These are phyloP conservation scores for Nomada ferruginata DNA, from an alignment of 2,888 invertebrate genomes.

Conservation along the genomic window DNA sequence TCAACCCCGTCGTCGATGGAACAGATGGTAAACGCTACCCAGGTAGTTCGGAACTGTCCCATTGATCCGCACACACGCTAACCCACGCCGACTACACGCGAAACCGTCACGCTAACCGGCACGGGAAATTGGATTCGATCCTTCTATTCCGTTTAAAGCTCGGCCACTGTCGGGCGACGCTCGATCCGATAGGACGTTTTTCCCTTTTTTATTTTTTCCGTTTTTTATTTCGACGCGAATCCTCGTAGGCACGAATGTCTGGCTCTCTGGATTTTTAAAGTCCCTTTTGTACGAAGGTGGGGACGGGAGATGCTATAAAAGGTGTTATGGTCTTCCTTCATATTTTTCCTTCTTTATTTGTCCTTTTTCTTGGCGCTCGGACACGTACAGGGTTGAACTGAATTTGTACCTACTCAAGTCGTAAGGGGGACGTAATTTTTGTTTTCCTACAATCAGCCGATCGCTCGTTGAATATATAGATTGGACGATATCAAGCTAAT, in stretches of 20 bases:
- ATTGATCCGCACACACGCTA: slow-evolving; percentile 47
- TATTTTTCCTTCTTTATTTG: too few relatives aligned
- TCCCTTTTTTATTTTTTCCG: background rate
- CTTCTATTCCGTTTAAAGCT: slow-evolving; percentile 53
- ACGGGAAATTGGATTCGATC: slow-evolving; percentile 71
- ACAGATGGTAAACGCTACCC: slow-evolving; percentile 39
- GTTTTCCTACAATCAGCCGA: background rate
- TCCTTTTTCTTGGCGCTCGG: background rate
- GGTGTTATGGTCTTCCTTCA: too few relatives aligned
- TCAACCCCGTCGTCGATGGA: too few relatives aligned
- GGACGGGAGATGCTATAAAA: too few relatives aligned
- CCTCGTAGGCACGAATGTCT: background rate
- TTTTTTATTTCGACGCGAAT: background rate
- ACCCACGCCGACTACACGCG: slow-evolving; percentile 34
- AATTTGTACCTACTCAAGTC: too few relatives aligned
- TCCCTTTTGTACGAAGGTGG: too few relatives aligned
- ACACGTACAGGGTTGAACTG: too few relatives aligned
- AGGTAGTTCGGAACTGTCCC: slow-evolving; percentile 52
- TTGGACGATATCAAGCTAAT: too few relatives aligned
- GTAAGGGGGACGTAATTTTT: background rate
- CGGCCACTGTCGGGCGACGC: background rate
- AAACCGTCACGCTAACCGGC: slow-evolving; percentile 54
- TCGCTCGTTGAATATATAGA: too few relatives aligned
- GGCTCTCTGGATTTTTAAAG: too few relatives aligned
- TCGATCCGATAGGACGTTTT: slow-evolving; percentile 14